Base-by-base conservation (phyloP, 2,888 invertebrate species). In the Melipona bicolor region DNA sequence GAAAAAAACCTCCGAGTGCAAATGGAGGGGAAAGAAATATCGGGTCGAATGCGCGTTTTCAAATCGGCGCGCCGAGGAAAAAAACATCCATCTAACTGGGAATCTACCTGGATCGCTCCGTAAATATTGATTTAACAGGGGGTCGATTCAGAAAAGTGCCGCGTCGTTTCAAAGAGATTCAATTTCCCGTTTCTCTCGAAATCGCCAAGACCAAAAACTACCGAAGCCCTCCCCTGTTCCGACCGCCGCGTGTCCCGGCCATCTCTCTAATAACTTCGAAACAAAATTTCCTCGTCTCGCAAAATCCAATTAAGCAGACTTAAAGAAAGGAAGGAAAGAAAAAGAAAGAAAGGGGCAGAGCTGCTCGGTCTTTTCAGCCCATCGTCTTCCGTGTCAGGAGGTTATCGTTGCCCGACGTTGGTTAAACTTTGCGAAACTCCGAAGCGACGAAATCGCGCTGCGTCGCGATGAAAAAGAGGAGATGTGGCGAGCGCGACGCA, bases 381-480 rank as follows among this genome's bases (percentile, higher is more conserved):
- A 9, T 9, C 27, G 9, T 24, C 61, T 61, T 61, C 61, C 17
- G 24, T 17, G 6, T 27, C 24, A 9, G 6, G 17, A 61, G 24
- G 24, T 67, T 64, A 50, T 3, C 32, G 24, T 59, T 59, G 24
- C n/a, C n/a, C 56, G n/a, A 59, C 24, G 24, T n/a, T 21, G 2
- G 24, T 5, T 5, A 24, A 59, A 59, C 56, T 59, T 43, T 9
- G 43, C 56, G 56, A 36, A 77, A 77, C 71, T 68, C 27, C 59
- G 54, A 59, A 43, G 19, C 43, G 65, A 77, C 67, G 36, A 36
- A 62, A 64, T 74, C 82, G 43, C 9, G 79, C 36, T 69, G 79
- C 65, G 69, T n/a, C 43, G 71, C 43, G 82, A 76, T 82, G 81
- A 69, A 77, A 32, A 79, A 64, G 50, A 50, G 61, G 77, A 70